Percentiles rank a stretch among this genome's conserved stretches.
These are phyloP conservation scores for Clanis bilineata DNA, from an alignment of 2,888 invertebrate species.

Conservation along the genomic window DNA sequence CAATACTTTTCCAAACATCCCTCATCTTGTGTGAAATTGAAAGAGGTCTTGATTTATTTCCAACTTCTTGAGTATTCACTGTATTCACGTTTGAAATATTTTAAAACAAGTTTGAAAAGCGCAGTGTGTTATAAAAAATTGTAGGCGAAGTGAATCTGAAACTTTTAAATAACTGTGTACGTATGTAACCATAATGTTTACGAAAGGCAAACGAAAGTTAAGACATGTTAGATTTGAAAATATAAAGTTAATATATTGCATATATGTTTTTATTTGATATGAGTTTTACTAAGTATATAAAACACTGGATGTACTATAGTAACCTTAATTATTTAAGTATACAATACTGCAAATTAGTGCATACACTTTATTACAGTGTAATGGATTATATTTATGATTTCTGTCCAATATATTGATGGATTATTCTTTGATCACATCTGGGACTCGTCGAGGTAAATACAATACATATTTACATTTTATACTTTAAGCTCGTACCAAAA, in stretches of 20 bases:
- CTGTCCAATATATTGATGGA: constrained; percentile 1
- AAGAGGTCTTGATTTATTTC: constrained; percentile 9
- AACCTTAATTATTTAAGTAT: too few species aligned
- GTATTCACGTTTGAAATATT: constrained; percentile 5
- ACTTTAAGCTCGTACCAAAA: too few species aligned
- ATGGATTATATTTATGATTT: neutral
- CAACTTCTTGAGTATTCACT: neutral
- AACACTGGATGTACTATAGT: too few species aligned
- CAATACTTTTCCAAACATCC: constrained; percentile 3
- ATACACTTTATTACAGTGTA: neutral
- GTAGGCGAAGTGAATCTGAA: neutral
- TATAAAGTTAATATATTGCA: neutral
- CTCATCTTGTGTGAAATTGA: neutral
- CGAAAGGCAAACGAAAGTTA: neutral
- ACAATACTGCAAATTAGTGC: too few species aligned
- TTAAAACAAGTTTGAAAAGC: constrained; percentile 2
- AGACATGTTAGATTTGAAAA: neutral
- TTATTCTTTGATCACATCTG: neutral
- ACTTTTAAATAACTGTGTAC: neutral
- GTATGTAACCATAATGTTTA: neutral
- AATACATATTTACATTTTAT: too few species aligned
- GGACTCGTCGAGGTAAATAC: neutral
- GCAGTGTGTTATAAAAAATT: neutral
- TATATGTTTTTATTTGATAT: too few species aligned
- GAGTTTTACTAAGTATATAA: too few species aligned